Percentiles rank a stretch among this genome's conserved stretches.
These are phyloP conservation scores for Pseudochromis fuscus DNA, from an alignment of 2,797 vertebrate genomes.

Conservation along the genomic window DNA sequence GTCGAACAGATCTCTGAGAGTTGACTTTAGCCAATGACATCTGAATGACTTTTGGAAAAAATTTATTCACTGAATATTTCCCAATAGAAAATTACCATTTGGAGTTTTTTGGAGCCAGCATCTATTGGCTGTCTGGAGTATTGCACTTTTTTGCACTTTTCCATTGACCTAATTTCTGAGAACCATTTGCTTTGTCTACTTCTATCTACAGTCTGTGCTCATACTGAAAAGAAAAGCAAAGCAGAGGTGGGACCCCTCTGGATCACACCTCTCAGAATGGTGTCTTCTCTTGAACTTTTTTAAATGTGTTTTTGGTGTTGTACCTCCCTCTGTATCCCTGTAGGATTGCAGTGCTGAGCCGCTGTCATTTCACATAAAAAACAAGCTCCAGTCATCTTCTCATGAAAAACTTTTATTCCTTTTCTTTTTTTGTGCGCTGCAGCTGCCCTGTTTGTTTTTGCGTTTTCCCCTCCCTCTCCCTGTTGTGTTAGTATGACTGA, in stretches of 20 bases:
- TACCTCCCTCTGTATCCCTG: slow-evolving; percentile 28
- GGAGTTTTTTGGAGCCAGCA: too few species aligned
- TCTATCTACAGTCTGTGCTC: too few species aligned
- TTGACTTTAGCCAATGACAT: too few species aligned
- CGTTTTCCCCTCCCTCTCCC: slow-evolving; percentile 14
- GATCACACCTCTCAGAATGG: slow-evolving; percentile 18
- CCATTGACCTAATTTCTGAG: too few species aligned
- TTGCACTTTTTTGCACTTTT: too few species aligned
- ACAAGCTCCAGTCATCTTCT: slow-evolving; percentile 43
- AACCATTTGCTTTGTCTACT: too few species aligned
- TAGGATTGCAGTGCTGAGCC: slow-evolving; percentile 13
- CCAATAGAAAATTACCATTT: too few species aligned
- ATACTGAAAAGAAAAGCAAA: not conserved
- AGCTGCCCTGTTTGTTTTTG: slow-evolving; percentile 60
- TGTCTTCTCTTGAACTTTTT: slow-evolving; percentile 19
- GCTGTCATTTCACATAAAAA: slow-evolving; percentile 50
- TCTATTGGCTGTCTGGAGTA: too few species aligned
- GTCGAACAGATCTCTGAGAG: too few species aligned
- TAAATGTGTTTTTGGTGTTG: slow-evolving; percentile 36
- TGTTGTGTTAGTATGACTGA: slow-evolving; percentile 68
- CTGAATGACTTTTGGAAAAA: too few species aligned
- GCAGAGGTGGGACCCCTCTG: not conserved
- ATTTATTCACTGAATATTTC: too few species aligned
- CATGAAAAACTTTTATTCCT: slow-evolving; percentile 28
- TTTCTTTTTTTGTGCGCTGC: slow-evolving; percentile 20